Evolutionary conservation across 2,888 invertebrate genomes (phyloP).

Genomic region (Oegoconia quadripuncta): DNA sequence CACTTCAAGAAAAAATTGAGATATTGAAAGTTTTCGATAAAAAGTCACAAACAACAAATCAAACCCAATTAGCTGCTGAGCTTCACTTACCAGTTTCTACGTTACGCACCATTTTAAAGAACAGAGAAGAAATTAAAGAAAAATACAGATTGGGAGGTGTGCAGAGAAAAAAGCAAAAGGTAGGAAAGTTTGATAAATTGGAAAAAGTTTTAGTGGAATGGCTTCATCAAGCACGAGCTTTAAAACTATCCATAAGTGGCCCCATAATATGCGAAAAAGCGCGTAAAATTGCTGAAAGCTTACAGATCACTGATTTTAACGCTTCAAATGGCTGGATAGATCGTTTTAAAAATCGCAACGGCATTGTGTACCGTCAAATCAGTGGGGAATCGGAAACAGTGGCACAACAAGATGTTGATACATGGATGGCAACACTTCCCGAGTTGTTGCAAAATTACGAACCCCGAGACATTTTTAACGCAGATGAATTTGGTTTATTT

Average conservation of each 20-base stretch:
- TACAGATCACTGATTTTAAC: slow-evolving; percentile 20
- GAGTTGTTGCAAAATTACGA: slow-evolving; percentile 13
- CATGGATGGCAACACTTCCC: slow-evolving; percentile 16
- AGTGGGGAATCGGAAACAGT: slow-evolving; percentile 19
- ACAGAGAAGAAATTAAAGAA: no score
- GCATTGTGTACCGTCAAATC: slow-evolving; percentile 20
- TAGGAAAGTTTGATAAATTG: no score
- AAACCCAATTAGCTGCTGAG: no score
- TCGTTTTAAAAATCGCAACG: slow-evolving; percentile 18
- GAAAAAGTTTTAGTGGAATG: slow-evolving; percentile 21
- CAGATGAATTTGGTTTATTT: slow-evolving; percentile 4
- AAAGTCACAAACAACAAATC: no score
- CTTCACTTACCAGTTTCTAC: no score
- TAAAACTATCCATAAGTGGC: slow-evolving; percentile 21
- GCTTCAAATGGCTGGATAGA: slow-evolving; percentile 24
- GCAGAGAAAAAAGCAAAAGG: no score
- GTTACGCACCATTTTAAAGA: no score
- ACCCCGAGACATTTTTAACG: slow-evolving; percentile 11
- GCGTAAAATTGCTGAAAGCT: slow-evolving; percentile 21
- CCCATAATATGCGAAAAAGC: slow-evolving; percentile 23
- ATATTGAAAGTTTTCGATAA: no score
- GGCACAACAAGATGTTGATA: slow-evolving; percentile 10
- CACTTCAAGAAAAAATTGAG: no score
- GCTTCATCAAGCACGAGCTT: slow-evolving; percentile 17
- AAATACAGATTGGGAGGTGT: no score